A percentile compares a stretch with the other conserved stretches of the same genome.
Conservation (phyloP, 2,888 invertebrate genomes). For the Sepiola atlantica region DNA sequence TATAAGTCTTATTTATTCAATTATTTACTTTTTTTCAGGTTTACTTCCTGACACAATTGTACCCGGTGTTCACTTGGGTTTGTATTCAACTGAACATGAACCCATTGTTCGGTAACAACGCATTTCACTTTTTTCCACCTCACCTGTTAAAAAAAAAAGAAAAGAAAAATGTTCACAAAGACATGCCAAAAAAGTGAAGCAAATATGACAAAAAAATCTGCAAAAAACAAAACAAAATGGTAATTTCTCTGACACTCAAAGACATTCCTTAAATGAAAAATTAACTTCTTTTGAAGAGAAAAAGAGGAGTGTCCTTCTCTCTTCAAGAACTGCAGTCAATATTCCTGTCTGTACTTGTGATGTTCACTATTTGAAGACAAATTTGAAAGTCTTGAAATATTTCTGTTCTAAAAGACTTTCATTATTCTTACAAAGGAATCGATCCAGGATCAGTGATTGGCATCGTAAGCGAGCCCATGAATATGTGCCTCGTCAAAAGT, state of each 20-base stretch:
- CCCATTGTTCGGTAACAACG: conserved; percentile 47
- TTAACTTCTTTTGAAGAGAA: neutral
- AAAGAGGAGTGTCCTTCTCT: neutral
- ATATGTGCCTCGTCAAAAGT: too few relatives aligned
- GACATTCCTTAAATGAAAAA: neutral
- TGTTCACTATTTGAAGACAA: neutral
- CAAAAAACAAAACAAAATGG: neutral
- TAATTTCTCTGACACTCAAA: neutral
- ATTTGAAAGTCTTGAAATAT: neutral
- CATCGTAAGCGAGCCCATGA: too few relatives aligned
- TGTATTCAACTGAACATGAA: conserved; percentile 54
- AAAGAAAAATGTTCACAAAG: too few relatives aligned
- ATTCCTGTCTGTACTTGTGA: neutral
- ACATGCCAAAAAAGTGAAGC: neutral
- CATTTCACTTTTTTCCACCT: neutral
- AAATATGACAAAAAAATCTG: neutral
- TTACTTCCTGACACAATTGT: conserved; percentile 63
- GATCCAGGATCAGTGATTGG: too few relatives aligned
- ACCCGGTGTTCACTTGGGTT: conserved; percentile 61
- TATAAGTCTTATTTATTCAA: neutral
- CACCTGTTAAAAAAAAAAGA: neutral
- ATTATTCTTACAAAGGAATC: neutral
- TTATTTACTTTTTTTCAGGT: conserved; percentile 55
- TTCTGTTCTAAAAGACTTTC: neutral
- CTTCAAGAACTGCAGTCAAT: neutral